Percentiles rank a stretch among this genome's conserved stretches.
Evolutionary conservation across 1,140 invertebrate genomes (phyloP).

Genomic region (Ostrea edulis): DNA sequence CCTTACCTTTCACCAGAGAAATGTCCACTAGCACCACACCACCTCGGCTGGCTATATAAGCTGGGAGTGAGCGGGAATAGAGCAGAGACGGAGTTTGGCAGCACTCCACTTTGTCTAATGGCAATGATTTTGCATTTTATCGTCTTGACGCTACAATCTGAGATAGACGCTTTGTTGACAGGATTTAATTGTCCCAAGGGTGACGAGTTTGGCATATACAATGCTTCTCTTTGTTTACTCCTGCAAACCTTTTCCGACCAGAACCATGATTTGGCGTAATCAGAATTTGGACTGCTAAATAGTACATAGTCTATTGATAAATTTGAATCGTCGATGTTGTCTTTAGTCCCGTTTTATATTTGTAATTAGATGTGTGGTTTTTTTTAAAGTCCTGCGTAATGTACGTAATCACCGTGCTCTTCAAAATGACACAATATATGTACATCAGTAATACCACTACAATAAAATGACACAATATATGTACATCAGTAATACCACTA

Average conservation of each 20-base stretch:
- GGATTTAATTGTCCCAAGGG: neutral
- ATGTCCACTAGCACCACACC: neutral
- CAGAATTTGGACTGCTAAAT: neutral
- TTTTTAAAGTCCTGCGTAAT: neutral
- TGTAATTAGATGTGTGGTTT: neutral
- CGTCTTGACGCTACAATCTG: neutral
- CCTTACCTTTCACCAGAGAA: neutral
- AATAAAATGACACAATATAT: neutral
- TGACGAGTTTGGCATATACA: slow-evolving; percentile 12
- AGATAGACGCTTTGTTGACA: slow-evolving; percentile 19
- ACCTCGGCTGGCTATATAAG: neutral
- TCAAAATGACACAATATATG: neutral
- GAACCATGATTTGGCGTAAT: slow-evolving; percentile 19
- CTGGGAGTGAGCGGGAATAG: neutral
- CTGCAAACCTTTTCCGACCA: neutral
- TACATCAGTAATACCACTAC: neutral
- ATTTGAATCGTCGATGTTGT: neutral
- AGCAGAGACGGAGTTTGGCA: neutral
- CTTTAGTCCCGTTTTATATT: neutral
- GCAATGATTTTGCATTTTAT: slow-evolving; percentile 26
- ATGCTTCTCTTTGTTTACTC: neutral
- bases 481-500: neutral
- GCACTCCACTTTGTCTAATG: neutral
- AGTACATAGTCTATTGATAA: neutral
- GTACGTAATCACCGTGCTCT: neutral